Evolutionary conservation across 2,113 vertebrate genomes (phyloP), one percentile per base, ranked within the genome.

Genomic region (Heptranchias perlo): DNA sequence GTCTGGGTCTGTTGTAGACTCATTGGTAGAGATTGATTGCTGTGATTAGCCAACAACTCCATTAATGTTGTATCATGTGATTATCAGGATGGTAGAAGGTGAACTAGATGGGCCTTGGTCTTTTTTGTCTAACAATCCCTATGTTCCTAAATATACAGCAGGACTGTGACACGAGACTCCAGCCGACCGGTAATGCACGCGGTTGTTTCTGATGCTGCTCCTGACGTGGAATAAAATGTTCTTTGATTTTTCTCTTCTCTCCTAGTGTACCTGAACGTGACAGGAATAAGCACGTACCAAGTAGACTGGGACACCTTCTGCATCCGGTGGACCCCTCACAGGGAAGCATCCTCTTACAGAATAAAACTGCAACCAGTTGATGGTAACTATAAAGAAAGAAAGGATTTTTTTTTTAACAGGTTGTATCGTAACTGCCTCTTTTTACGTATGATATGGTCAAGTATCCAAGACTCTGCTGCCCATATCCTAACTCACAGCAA

Each of bases 211-310:
- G 16, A 93, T 64, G 78, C 39, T 93, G 39, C 13, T 39, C 58
- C 23, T 23, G 58, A 64, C 16, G 44, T 0, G 7, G 4, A 62
- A 39, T 62, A 23, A 39, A 62, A 62, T 93, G 11, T 62, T 39
- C 23, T 35, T 58, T 86, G 52, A 44, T 96, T 94, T 96, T 16
- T 89, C 96, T 96, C 52, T 96, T 96, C 96, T 96, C 96, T 16
- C 61, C 23, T 97, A 99, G 99, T 99, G 4, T 99, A 98, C 97
- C 98, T 99, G 97, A 99, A 99, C 65, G 98, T 99, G 95, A 98
- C 98, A 96, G 99, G 99, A 97, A 97, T 99, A 76, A 99, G 97
- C 97, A 98, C 97, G 11, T 99, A 98, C 96, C 97, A 98, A 87
- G 97, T 99, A 0, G 98, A 97, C 58, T 99, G 99, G 96, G 98